Base-by-base conservation (phyloP, 1,140 invertebrate genomes). In the Drosophila gunungcola region DNA sequence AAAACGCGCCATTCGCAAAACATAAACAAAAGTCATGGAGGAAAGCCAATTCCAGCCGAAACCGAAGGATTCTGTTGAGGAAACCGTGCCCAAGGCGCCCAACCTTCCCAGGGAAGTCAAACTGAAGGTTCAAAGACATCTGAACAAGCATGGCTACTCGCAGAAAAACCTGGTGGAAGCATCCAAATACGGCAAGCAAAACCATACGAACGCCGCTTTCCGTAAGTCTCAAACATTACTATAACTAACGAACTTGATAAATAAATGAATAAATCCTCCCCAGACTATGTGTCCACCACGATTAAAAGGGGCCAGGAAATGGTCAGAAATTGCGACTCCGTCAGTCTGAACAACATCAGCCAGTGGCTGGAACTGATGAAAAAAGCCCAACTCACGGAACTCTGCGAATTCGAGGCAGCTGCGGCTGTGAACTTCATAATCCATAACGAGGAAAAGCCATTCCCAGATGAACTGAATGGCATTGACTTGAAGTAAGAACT, bases 281-380 rank as follows among this genome's bases (percentile, higher is more conserved):
- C 12, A 89, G 84, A 80, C n/a, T 85, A 74, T 7, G 29, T 90
- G 27, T 41, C 58, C 10, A 25, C 45, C 6, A 63, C 46, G 13
- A 62, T 29, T n/a, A 38, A 36, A 6, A 27, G 61, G 29, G 64
- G 77, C 0, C 53, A 76, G 34, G 5, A 27, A 11, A 56, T 46
- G 29, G 61, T 90, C 0, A 51, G 57, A 4, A 80, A 88, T 11
- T 84, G 67, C n/a, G 61, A 84, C 21, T 91, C 85, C 9, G 49
- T 79, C 0, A 74, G 79, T n/a, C 48, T 91, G 9, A 73, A 45
- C 43, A 86, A 81, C 49, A 88, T 90, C 4, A 78, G 63, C 52
- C 48, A 86, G n/a, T 91, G 90, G 90, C 54, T 91, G 32, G 42
- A 90, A 9, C 32, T 84, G n/a, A 48, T 91, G 34, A 73, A 76